Evolutionary conservation across 2,888 invertebrate species (phyloP).

Genomic region (Drosophila anceps): DNA sequence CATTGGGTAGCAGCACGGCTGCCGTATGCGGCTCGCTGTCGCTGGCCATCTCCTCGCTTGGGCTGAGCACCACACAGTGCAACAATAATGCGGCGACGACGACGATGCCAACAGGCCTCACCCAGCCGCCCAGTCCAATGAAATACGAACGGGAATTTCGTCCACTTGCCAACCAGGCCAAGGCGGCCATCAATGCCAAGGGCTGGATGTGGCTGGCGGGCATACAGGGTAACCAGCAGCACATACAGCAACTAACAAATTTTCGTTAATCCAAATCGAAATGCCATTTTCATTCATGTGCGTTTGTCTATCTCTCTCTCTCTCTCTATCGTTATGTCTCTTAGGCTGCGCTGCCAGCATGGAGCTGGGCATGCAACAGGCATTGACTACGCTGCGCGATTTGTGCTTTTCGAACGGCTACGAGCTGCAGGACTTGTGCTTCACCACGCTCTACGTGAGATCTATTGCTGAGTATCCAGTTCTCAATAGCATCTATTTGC

Average conservation of each 20-base stretch:
- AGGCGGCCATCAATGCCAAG: constrained; percentile 89
- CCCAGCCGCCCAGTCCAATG: constrained; percentile 85
- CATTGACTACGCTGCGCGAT: constrained; percentile 90
- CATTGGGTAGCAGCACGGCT: constrained; percentile 81
- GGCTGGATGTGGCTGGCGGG: constrained; percentile 95
- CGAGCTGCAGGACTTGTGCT: constrained; percentile 89
- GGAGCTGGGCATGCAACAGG: constrained; percentile 89
- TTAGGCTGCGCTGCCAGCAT: constrained; percentile 88
- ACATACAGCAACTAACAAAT: neutral
- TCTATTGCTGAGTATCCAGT: constrained; percentile 92
- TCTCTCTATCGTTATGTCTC: neutral
- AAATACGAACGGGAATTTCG: constrained; percentile 87
- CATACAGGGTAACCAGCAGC: constrained; percentile 86
- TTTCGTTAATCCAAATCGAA: neutral
- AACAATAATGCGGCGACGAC: constrained; percentile 63
- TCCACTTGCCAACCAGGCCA: constrained; percentile 88
- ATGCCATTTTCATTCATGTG: neutral
- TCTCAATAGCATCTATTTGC: constrained; percentile 92
- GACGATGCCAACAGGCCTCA: constrained; percentile 52
- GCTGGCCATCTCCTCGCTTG: constrained; percentile 83
- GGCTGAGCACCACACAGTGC: constrained; percentile 73
- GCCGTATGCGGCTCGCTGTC: constrained; percentile 84
- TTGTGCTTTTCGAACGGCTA: constrained; percentile 82
- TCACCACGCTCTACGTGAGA: constrained; percentile 93
- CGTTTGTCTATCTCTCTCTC: neutral